Base-by-base conservation (phyloP, 2,888 invertebrate genomes). In the Nebria salina region DNA sequence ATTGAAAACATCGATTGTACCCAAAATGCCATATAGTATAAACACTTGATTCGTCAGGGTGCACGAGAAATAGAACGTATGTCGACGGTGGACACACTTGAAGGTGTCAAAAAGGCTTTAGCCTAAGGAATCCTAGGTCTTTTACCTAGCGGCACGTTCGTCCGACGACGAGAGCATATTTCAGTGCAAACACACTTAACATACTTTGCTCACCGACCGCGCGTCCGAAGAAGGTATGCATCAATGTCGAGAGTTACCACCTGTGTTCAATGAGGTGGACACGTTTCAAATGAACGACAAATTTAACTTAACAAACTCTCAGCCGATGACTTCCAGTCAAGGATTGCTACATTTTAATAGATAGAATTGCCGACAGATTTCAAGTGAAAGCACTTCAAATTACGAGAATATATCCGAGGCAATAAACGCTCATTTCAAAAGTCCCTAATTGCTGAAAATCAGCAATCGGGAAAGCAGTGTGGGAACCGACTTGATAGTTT, bases 131-230 rank as follows among this genome's bases (percentile, higher is more conserved):
- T 54, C 54, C 54, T 54, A 54, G 54, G 11, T 54, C 54, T 54
- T 54, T 54, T 54, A 54, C 4, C 54, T 54, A 54, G 54, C 54
- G 54, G 54, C 54, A 54, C 54, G 54, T 54, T 54, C 54, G 54
- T 11, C 54, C 11, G 13, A 13, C 8, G 54, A 13, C 8, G 54
- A 54, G 54, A 8, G 54, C 54, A 54, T 13, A 54, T 54, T 54
- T 54, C 54, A 54, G 54, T 54, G 54, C 54, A 54, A 54, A 54
- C 54, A 54, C 54, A 54, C 54, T 54, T 54, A 54, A 54, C 54
- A 54, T 54, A 54, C 54, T 54, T 54, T 54, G 1, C 54, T 54
- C 13, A 54, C 54, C 43, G 43, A 6, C 7, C 54, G 54, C 13
- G 11, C 54, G 54, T 11, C 54, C 54, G 13, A 54, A 13, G 54